Conservation (phyloP, 2,113 vertebrate genomes). For the Bombycilla garrulus region DNA sequence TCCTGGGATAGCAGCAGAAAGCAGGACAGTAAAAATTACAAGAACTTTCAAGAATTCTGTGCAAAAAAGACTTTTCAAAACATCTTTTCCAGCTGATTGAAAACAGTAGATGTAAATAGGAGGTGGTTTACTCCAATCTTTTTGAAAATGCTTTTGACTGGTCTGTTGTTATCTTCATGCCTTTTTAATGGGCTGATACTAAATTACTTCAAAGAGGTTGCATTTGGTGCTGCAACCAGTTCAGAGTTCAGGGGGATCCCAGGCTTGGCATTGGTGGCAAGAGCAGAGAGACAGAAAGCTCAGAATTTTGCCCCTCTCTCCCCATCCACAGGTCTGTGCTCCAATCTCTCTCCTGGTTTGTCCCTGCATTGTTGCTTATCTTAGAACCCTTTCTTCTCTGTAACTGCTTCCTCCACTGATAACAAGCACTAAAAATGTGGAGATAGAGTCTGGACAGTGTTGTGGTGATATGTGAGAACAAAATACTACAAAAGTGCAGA, state of each 20-base stretch:
- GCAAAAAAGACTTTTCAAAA: not conserved
- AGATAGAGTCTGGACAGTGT: not conserved
- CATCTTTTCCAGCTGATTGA: not conserved
- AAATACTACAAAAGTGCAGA: not conserved
- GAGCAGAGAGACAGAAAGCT: not conserved
- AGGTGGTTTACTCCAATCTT: not conserved
- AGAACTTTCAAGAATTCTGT: not conserved
- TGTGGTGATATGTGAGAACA: not conserved
- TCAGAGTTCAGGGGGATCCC: not conserved
- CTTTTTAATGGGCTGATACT: not conserved
- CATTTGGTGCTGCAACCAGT: not conserved
- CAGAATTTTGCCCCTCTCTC: not conserved
- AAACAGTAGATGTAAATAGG: not conserved
- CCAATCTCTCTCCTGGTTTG: not conserved
- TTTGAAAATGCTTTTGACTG: not conserved
- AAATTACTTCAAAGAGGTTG: not conserved
- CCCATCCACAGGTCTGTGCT: not conserved
- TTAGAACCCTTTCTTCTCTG: not conserved
- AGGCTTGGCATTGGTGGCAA: not conserved
- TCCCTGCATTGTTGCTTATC: not conserved
- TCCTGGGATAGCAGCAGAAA: not conserved
- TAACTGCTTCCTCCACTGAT: not conserved
- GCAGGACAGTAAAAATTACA: not conserved
- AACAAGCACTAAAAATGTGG: not conserved
- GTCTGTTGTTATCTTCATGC: not conserved